Evolutionary conservation across 2,888 invertebrate species (phyloP).

Genomic region (Tryphoninae sp.): DNA sequence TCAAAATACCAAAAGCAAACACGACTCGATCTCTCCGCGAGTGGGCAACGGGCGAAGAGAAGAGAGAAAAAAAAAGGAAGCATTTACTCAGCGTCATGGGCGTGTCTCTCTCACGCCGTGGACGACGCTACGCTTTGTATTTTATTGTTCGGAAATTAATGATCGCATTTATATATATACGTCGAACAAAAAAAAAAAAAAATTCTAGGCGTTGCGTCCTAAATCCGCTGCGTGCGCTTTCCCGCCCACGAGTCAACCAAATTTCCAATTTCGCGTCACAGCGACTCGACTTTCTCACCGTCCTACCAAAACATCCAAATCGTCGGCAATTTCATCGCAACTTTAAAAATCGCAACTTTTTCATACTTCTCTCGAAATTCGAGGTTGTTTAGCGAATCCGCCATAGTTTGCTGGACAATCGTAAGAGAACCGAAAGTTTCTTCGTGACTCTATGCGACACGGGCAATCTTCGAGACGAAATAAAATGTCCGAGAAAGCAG

Average conservation of each 20-base stretch:
- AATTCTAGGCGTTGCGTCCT: constrained; percentile 21
- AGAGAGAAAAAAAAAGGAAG: constrained; percentile 60
- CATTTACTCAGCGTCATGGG: constrained; percentile 70
- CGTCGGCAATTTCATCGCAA: neutral
- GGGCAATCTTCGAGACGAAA: neutral
- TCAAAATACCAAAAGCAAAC: constrained; percentile 80
- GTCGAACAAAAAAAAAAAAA: constrained; percentile 18
- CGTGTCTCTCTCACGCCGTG: constrained; percentile 80
- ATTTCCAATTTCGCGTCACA: neutral
- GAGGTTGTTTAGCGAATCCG: neutral
- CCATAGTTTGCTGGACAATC: neutral
- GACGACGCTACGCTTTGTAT: constrained; percentile 70
- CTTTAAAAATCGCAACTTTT: too few species aligned
- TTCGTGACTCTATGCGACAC: neutral
- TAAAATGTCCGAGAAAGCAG: constrained; percentile 24
- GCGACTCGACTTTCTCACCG: neutral
- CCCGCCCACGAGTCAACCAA: constrained; percentile 34
- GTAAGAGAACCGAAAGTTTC: neutral
- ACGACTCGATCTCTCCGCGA: constrained; percentile 69
- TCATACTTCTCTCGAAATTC: too few species aligned
- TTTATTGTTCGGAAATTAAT: constrained; percentile 80
- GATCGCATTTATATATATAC: constrained; percentile 66
- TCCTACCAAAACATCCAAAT: neutral
- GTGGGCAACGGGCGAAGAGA: constrained; percentile 20
- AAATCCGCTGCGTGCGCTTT: constrained; percentile 35